These are phyloP conservation scores for Syncerus caffer DNA, from an alignment of 2,797 vertebrate genomes.

Conservation along the genomic window DNA sequence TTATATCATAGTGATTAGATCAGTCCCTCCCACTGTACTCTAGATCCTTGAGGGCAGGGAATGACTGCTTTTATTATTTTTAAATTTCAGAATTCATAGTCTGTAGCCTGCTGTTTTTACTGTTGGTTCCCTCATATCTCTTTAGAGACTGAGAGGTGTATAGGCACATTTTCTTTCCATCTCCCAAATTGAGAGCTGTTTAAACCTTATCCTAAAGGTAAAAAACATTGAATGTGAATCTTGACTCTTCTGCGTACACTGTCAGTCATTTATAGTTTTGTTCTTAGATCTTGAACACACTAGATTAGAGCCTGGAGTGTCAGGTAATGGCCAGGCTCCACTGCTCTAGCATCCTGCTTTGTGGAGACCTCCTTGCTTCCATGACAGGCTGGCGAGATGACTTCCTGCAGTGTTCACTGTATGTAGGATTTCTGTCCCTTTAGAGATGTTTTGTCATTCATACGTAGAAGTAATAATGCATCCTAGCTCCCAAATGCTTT, in stretches of 20 bases:
- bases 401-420: background rate
- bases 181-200: background rate
- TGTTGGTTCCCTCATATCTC: background rate
- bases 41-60: background rate
- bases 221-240: conserved; percentile 4
- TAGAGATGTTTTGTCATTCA: background rate
- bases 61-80: conserved; percentile 35
- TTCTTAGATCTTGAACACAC: background rate
- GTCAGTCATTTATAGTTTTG: background rate
- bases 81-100: background rate
- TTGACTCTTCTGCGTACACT: background rate
- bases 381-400: background rate
- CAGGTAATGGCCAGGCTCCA: background rate
- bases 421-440: background rate
- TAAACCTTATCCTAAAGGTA: background rate
- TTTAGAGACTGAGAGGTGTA: background rate
- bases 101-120: background rate
- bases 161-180: background rate
- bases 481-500: background rate
- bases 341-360: background rate
- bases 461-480: background rate
- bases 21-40: background rate
- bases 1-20: background rate
- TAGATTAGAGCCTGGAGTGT: background rate
- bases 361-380: background rate